Evolutionary conservation across 2,113 vertebrate species (phyloP).

Genomic region (Hipposideros armiger): DNA sequence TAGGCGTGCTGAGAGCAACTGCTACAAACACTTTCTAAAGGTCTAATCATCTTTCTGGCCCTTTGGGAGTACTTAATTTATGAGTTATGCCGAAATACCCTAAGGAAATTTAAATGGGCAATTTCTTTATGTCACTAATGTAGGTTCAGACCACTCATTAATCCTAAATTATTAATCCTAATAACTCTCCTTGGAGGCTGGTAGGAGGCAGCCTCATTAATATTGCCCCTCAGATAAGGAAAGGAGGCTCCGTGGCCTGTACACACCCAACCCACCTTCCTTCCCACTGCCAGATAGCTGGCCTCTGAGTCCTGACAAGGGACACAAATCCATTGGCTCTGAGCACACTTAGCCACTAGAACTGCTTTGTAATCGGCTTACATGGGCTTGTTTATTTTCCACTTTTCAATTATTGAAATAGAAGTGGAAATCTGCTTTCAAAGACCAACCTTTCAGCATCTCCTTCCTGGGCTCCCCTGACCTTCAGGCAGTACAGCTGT

Average conservation of each 20-base stretch:
- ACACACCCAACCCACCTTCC: too few relatives aligned
- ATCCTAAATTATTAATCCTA: not conserved
- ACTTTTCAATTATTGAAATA: constrained; percentile 65
- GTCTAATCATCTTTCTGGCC: constrained; percentile 6
- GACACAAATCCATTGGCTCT: not conserved
- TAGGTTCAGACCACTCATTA: not conserved
- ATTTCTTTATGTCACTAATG: not conserved
- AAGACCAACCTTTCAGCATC: constrained; percentile 50
- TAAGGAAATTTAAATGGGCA: not conserved
- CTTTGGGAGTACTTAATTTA: not conserved
- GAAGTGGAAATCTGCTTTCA: constrained; percentile 67
- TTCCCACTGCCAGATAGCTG: not conserved
- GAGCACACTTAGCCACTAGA: not conserved
- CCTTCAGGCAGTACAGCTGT: constrained; percentile 76
- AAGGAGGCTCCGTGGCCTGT: not conserved
- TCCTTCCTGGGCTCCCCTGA: constrained; percentile 31
- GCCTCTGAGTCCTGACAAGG: not conserved
- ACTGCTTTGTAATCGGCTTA: constrained; percentile 22
- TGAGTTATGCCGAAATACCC: not conserved
- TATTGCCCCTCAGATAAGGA: not conserved
- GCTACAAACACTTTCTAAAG: not conserved
- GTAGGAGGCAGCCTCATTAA: not conserved
- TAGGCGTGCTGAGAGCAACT: not conserved
- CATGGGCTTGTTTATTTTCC: constrained; percentile 50
- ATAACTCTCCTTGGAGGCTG: not conserved